Conservation (phyloP, 2,113 vertebrate species). For the Macheiramphus alcinus region DNA sequence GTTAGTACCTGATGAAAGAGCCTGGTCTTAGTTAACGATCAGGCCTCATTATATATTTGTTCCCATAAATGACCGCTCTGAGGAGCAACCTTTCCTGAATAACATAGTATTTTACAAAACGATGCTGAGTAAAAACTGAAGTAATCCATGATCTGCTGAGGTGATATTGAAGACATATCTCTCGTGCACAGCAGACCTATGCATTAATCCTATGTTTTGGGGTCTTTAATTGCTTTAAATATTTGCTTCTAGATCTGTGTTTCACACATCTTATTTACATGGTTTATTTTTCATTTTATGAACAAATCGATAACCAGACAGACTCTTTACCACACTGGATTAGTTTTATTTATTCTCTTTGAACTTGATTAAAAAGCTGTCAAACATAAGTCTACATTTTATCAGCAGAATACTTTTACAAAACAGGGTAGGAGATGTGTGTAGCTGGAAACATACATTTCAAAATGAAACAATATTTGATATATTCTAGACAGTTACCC, state of each 20-base stretch:
- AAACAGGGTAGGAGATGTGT: conserved; percentile 63
- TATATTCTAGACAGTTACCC: conserved; percentile 76
- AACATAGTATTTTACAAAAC: background rate
- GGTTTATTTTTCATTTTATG: conserved; percentile 75
- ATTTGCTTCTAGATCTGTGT: conserved; percentile 68
- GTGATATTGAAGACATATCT: conserved; percentile 59
- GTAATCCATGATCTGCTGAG: conserved; percentile 28
- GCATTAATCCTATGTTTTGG: conserved; percentile 46
- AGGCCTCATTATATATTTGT: background rate
- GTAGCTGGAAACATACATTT: conserved; percentile 73
- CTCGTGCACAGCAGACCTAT: conserved; percentile 1
- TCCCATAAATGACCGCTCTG: background rate
- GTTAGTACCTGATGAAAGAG: background rate
- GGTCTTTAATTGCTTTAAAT: conserved; percentile 59
- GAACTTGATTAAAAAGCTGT: conserved; percentile 81
- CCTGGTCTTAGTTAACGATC: background rate
- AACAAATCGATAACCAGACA: conserved; percentile 76
- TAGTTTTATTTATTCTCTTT: conserved; percentile 79
- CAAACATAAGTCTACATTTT: conserved; percentile 77
- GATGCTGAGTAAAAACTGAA: background rate
- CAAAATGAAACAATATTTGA: conserved; percentile 76
- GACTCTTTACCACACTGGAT: conserved; percentile 75
- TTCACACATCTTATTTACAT: conserved; percentile 72
- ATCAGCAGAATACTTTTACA: conserved; percentile 73
- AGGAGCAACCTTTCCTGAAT: background rate